Percentiles rank a stretch among this genome's conserved stretches.
phyloP scores from a whole-genome alignment of 2,888 invertebrate species.

The Epinotia ramella region DNA sequence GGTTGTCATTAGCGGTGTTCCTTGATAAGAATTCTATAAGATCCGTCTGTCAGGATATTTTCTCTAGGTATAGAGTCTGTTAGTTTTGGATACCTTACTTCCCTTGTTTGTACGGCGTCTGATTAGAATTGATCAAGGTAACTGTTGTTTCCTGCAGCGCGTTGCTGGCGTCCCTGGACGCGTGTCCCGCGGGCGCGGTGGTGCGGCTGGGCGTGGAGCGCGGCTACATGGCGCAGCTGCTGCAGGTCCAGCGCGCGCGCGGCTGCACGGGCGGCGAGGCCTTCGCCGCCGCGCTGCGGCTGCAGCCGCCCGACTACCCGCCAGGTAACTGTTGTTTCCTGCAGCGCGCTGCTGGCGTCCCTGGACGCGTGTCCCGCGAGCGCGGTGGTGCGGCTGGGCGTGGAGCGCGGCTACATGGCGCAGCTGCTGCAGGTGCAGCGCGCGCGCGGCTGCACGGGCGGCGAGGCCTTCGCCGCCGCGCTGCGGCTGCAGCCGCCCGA shows the following conservation, averaged over 20 bases:
- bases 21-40: too few relatives aligned
- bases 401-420: conserved; percentile 96
- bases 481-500: conserved; percentile 88
- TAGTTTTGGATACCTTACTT: too few relatives aligned
- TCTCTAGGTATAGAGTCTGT: too few relatives aligned
- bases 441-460: conserved; percentile 94
- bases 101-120: too few relatives aligned
- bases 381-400: conserved; percentile 92
- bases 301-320: conserved; percentile 83
- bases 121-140: too few relatives aligned
- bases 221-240: conserved; percentile 95
- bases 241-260: conserved; percentile 94
- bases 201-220: conserved; percentile 95
- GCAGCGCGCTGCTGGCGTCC: conserved; percentile 89
- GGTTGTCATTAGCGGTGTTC: too few relatives aligned
- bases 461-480: conserved; percentile 92
- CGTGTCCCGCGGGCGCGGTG: conserved; percentile 91
- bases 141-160: conserved; percentile 75
- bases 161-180: conserved; percentile 91
- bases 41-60: too few relatives aligned
- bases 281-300: conserved; percentile 91
- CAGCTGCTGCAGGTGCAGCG: conserved; percentile 96
- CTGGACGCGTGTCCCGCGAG: conserved; percentile 92
- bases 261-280: conserved; percentile 95
- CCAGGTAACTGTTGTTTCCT: background rate